phyloP scores from a whole-genome alignment of 2,113 vertebrate species.

The Neotragus moschatus region DNA sequence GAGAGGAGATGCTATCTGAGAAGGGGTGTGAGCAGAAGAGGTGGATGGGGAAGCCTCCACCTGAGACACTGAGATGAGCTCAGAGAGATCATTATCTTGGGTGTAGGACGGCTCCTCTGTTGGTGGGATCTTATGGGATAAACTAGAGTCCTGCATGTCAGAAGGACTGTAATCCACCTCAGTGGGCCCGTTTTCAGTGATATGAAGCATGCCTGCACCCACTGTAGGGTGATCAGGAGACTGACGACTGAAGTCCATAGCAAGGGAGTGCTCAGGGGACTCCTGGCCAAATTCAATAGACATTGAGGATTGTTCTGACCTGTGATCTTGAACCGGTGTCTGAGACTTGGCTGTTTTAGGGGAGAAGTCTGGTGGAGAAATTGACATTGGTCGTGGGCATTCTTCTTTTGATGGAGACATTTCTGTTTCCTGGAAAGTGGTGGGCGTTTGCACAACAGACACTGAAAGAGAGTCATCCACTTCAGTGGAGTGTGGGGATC shows the following conservation, averaged over 20 bases:
- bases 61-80: constrained; percentile 89
- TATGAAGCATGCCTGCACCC: constrained; percentile 79
- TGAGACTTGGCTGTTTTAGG: constrained; percentile 90
- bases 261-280: constrained; percentile 94
- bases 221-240: constrained; percentile 90
- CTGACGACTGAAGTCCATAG: constrained; percentile 93
- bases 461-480: constrained; percentile 98
- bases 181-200: constrained; percentile 95
- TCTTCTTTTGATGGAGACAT: constrained; percentile 95
- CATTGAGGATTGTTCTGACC: constrained; percentile 92
- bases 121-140: constrained; percentile 78
- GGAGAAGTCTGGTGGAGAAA: constrained; percentile 94
- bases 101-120: constrained; percentile 85
- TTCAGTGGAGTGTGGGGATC: constrained; percentile 96
- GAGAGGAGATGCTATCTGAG: constrained; percentile 87
- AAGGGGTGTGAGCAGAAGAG: constrained; percentile 93
- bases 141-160: constrained; percentile 81
- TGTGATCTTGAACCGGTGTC: constrained; percentile 83
- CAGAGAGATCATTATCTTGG: constrained; percentile 87
- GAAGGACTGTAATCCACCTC: constrained; percentile 93
- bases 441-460: constrained; percentile 95
- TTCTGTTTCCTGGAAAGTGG: constrained; percentile 93
- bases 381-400: constrained; percentile 95
- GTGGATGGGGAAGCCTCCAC: constrained; percentile 94
- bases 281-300: constrained; percentile 91